Evolutionary conservation across 1,140 invertebrate species (phyloP).

Genomic region (Hylyphantes graminicola): DNA sequence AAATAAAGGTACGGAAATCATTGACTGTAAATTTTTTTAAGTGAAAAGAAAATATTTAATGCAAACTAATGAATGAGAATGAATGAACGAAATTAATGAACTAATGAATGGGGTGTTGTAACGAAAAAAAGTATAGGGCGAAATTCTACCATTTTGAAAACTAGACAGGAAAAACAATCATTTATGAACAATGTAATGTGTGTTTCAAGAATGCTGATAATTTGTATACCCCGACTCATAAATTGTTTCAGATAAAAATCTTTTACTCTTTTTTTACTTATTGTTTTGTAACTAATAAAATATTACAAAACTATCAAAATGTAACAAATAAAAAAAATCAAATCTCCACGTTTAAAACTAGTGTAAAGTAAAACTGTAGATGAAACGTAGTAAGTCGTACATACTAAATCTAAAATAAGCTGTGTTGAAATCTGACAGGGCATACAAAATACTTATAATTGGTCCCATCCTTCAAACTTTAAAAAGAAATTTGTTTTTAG

Average conservation of each 20-base stretch:
- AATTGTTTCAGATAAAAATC: neutral
- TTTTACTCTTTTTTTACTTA: neutral
- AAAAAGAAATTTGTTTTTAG: conserved; percentile 32
- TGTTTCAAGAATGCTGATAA: too few species aligned
- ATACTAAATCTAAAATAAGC: neutral
- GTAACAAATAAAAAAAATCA: neutral
- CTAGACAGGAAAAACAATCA: too few species aligned
- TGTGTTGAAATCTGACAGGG: neutral
- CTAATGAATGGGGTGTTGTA: too few species aligned
- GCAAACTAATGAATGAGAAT: too few species aligned
- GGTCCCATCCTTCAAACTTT: conserved; percentile 29
- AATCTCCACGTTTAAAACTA: neutral
- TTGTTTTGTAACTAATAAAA: neutral
- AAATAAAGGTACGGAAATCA: too few species aligned
- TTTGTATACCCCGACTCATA: neutral
- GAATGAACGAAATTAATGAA: too few species aligned
- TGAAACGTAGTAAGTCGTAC: neutral
- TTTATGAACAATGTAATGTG: too few species aligned
- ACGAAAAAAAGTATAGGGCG: too few species aligned
- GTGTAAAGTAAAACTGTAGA: neutral
- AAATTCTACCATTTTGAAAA: too few species aligned
- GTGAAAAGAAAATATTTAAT: too few species aligned
- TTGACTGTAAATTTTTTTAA: too few species aligned
- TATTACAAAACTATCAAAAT: neutral
- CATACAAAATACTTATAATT: conserved; percentile 24